Evolutionary conservation across 2,797 vertebrate genomes (phyloP), one percentile per base, ranked within the genome.

Genomic region (Parambassis ranga): DNA sequence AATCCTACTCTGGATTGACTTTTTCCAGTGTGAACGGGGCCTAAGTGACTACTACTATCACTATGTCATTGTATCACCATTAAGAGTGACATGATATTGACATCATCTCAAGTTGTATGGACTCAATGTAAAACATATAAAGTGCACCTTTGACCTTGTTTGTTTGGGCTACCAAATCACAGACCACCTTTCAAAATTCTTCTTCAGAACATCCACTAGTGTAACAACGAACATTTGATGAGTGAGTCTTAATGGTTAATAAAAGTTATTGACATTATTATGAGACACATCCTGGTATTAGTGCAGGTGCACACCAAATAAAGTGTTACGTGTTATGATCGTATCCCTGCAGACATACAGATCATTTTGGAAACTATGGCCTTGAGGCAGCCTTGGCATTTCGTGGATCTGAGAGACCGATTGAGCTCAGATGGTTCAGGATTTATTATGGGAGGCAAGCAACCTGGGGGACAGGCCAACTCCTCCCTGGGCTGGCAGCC

Each of bases 321-420:
- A 61, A 35, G 26, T 62, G 65, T 36, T 32, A 43, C 35, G 19
- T 37, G 19, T 5, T 20, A 24, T 8, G 50, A 44, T 28, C 52
- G 33, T 49, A 59, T 60, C 24, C 42, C 2, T 6, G 51, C 46
- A 41, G 24, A 33, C 50, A 44, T 8, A 1, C 16, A 32, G 56
- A 30, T 39, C 23, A 18, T 39, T 66, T 62, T 24, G 26, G 56
- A 77, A 71, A 62, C 32, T 31, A 19, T 62, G 59, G 77, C 77
- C 74, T 83, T 73, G 63, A 78, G 65, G 71, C 71, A 68, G 65
- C 79, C 65, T 78, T 83, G 81, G 71, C 71, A 76, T 85, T 83
- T 83, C 72, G 58, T 30, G 63, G 62, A 64, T 75, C 70, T 65
- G 67, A 75, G 63, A 75, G 72, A 81, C 79, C 71, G 76, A 86